These are phyloP conservation scores for Mylabris sibirica DNA, from an alignment of 2,888 invertebrate species.

Conservation along the genomic window DNA sequence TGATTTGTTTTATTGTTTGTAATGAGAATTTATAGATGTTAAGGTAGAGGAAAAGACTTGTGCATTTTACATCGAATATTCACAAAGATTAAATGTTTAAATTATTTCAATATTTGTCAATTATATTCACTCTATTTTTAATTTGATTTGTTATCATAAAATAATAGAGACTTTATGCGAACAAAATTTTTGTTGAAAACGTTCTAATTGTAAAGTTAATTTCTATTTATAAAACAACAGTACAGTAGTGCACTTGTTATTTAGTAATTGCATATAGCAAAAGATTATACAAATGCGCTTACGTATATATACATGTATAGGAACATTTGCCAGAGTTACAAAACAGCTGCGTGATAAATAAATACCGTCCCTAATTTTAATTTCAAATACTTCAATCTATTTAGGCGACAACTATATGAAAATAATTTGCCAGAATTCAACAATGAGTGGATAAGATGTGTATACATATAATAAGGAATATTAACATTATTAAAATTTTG, in stretches of 20 bases:
- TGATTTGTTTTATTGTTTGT: background rate
- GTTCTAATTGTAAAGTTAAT: background rate
- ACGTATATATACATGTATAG: background rate
- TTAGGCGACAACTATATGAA: background rate
- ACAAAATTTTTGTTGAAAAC: background rate
- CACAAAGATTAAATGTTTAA: background rate
- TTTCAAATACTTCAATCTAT: background rate
- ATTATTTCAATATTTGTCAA: background rate
- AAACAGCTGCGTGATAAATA: conserved; percentile 38
- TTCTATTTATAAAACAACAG: background rate
- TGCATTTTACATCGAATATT: conserved; percentile 1
- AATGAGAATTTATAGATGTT: background rate
- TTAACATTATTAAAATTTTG: too few species aligned
- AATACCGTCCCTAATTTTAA: conserved; percentile 29
- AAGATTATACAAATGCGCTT: background rate
- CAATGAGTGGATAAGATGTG: too few species aligned
- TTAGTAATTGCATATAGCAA: background rate
- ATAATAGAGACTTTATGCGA: background rate
- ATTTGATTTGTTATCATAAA: background rate
- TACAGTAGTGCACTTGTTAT: background rate
- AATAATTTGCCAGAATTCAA: background rate
- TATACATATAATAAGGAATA: too few species aligned
- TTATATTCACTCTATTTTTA: background rate
- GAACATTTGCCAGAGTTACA: conserved; percentile 35
- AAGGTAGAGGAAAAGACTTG: background rate